Conservation (phyloP, 2,888 invertebrate species). For the Oligia latruncula region DNA sequence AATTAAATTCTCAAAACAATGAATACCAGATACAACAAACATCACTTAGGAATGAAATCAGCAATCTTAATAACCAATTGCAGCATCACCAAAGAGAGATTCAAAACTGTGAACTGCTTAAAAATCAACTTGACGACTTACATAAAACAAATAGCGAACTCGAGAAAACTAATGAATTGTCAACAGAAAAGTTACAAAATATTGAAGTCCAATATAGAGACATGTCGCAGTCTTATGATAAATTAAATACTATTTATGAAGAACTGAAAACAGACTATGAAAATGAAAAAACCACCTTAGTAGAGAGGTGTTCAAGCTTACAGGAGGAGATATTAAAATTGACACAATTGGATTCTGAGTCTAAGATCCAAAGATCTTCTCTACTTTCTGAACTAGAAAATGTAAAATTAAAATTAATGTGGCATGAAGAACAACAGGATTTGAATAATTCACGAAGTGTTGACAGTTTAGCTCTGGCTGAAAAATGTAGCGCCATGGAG, state of each 20-base stretch:
- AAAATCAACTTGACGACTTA: constrained; percentile 73
- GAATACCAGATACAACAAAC: constrained; percentile 73
- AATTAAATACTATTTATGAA: constrained; percentile 70
- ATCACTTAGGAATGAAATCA: constrained; percentile 77
- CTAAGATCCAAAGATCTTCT: constrained; percentile 66
- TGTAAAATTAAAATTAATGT: constrained; percentile 64
- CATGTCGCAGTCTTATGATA: constrained; percentile 67
- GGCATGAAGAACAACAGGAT: constrained; percentile 68
- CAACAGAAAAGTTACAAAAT: constrained; percentile 68
- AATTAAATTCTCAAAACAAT: constrained; percentile 79
- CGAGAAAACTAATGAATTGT: constrained; percentile 62
- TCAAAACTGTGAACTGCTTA: constrained; percentile 73
- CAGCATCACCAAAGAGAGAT: constrained; percentile 67
- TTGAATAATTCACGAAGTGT: constrained; percentile 54
- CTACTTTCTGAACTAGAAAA: constrained; percentile 74
- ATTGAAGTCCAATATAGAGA: constrained; percentile 71
- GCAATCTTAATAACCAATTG: constrained; percentile 76
- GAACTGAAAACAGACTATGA: constrained; percentile 71
- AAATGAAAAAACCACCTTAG: constrained; percentile 63
- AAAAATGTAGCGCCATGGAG: constrained; percentile 75
- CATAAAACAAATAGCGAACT: constrained; percentile 70
- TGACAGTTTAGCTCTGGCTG: constrained; percentile 67
- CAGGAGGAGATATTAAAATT: constrained; percentile 70
- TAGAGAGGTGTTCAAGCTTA: constrained; percentile 66
- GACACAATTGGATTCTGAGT: constrained; percentile 69